Evolutionary conservation across 1,140 invertebrate genomes (phyloP).

Genomic region (Drosophila nikananu): DNA sequence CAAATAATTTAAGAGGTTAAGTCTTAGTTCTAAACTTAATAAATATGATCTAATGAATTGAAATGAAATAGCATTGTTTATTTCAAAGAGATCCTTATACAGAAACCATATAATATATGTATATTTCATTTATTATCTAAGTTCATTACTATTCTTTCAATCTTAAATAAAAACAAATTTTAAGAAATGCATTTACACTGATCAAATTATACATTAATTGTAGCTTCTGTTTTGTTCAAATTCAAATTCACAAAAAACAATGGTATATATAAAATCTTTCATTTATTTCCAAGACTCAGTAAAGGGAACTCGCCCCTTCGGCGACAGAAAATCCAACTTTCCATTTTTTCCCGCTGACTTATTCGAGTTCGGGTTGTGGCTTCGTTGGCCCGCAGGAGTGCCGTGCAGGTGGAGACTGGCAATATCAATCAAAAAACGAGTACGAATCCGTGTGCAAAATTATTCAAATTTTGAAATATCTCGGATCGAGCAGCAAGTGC

Average conservation of each 20-base stretch:
- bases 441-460: constrained; percentile 51
- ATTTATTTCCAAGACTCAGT: accelerated
- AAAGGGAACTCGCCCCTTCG: neutral
- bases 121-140: too few species aligned
- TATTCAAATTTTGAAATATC: constrained; percentile 56
- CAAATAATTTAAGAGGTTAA: neutral
- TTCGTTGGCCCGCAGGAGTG: constrained; percentile 53
- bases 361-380: constrained; percentile 39
- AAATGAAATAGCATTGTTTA: too few species aligned
- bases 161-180: too few species aligned
- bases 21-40: too few species aligned
- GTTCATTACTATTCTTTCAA: too few species aligned
- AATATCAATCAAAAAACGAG: constrained; percentile 64
- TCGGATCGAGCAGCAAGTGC: constrained; percentile 48
- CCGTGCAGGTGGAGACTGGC: constrained; percentile 43
- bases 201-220: too few species aligned
- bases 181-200: too few species aligned
- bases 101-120: too few species aligned
- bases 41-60: too few species aligned
- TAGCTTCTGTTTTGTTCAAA: too few species aligned
- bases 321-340: too few species aligned
- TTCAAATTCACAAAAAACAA: too few species aligned
- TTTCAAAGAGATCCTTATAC: neutral
- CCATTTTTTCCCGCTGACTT: constrained; percentile 15
- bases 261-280: neutral